Evolutionary conservation across 2,888 invertebrate species (phyloP).

Genomic region (Heliconius charithonia): DNA sequence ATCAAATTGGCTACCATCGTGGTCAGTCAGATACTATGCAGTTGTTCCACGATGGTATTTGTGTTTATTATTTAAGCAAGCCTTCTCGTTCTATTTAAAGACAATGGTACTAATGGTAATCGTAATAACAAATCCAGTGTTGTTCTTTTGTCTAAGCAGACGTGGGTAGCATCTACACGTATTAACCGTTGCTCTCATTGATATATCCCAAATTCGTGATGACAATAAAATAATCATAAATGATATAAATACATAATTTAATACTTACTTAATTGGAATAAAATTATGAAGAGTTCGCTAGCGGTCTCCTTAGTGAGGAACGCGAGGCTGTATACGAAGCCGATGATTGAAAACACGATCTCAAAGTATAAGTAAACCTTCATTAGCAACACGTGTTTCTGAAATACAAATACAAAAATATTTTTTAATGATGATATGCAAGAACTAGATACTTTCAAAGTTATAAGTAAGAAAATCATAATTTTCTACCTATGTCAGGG

Average conservation of each 20-base stretch:
- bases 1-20: neutral
- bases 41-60: neutral
- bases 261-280: slow-evolving; percentile 75
- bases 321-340: slow-evolving; percentile 72
- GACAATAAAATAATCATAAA: too few species aligned
- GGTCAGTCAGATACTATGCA: neutral
- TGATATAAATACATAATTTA: too few species aligned
- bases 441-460: too few species aligned
- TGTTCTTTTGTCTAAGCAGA: neutral
- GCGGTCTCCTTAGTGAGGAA: slow-evolving; percentile 72
- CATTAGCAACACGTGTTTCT: slow-evolving; percentile 78
- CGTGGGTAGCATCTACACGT: neutral
- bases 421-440: too few species aligned
- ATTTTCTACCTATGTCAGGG: too few species aligned
- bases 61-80: neutral
- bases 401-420: slow-evolving; percentile 47
- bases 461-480: too few species aligned
- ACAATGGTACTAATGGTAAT: neutral
- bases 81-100: neutral
- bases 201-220: too few species aligned
- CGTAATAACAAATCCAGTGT: neutral
- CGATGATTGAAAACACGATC: slow-evolving; percentile 72
- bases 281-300: slow-evolving; percentile 73
- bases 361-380: slow-evolving; percentile 76
- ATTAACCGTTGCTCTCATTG: too few species aligned